A percentile compares a stretch with the other conserved stretches of the same genome.
These are phyloP conservation scores for Electrona antarctica DNA, from an alignment of 2,113 vertebrate species.

Conservation along the genomic window DNA sequence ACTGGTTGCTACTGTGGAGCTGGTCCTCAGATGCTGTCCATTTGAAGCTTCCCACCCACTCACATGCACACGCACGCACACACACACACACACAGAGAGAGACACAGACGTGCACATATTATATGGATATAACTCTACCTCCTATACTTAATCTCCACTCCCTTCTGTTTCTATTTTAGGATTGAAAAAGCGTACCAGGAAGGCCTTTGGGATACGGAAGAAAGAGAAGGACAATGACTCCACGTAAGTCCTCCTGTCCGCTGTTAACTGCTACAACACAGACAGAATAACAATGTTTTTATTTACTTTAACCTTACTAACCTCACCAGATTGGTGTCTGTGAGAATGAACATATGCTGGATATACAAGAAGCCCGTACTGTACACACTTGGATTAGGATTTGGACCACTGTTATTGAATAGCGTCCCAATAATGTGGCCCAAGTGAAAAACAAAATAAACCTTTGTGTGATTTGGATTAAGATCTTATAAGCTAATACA, in stretches of 20 bases:
- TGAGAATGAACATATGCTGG: no score
- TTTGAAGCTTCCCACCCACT: background rate
- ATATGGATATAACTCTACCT: slow-evolving; percentile 1
- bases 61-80: slow-evolving; percentile 8
- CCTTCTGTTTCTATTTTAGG: slow-evolving; percentile 76
- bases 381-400: no score
- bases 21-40: background rate
- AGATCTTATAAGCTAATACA: no score
- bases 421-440: no score
- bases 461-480: no score
- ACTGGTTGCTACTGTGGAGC: slow-evolving; percentile 11
- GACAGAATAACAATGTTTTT: no score
- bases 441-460: no score
- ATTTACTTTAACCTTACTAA: no score
- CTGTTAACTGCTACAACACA: no score
- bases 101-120: background rate
- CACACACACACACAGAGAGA: background rate
- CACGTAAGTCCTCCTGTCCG: slow-evolving; percentile 79
- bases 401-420: no score
- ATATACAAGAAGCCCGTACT: no score
- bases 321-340: no score
- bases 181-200: slow-evolving; percentile 99
- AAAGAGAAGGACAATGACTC: slow-evolving; percentile 99
- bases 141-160: slow-evolving; percentile 1
- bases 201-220: slow-evolving; percentile 99